Evolutionary conservation across 2,797 vertebrate species (phyloP), one percentile per base, ranked within the genome.

Genomic region (Emys orbicularis): DNA sequence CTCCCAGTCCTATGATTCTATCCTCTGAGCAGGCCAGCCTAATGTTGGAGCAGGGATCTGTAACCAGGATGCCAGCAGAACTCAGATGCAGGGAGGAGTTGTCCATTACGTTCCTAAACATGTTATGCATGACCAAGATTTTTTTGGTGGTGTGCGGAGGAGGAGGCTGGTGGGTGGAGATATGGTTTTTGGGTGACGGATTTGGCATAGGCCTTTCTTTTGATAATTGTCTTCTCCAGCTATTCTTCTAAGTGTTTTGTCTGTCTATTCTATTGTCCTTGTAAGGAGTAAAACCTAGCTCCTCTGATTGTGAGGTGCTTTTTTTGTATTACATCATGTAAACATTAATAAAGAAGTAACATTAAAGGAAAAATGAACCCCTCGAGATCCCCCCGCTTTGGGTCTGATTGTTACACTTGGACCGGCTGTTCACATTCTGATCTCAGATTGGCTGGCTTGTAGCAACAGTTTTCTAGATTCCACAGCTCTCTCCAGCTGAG

Each of bases 401-500:
- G 91, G 96, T 93, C 90, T 29, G 89, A 90, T 95, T 97, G 97
- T 98, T 98, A 85, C 93, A 87, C 87, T 98, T 98, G 97, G 97
- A 97, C 95, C 81, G 83, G 81, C 82, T 96, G 79, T 92, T 91
- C 4, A 12, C 92, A 91, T 84, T 97, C 95, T 95, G 84, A 83
- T 97, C 95, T 96, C 87, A 52, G 88, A 96, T 88, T 15, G 16
- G 79, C 93, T 97, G 96, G 95, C 95, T 95, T 79, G 76, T 83
- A 88, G 89, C 91, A 76, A 93, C 16, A 34, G 74, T 96, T 95
- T 93, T 83, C 82, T 53, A 94, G 97, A 98, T 97, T 97, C 97
- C 96, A 96, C 87, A 97, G 95, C 87, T 96, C 91, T 9, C 50
- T 97, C 97, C 97, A 91, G 97, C 97, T 97, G 97, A 97, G 97